Base-by-base conservation (phyloP, 2,113 vertebrate genomes). In the Phrynosoma platyrhinos region DNA sequence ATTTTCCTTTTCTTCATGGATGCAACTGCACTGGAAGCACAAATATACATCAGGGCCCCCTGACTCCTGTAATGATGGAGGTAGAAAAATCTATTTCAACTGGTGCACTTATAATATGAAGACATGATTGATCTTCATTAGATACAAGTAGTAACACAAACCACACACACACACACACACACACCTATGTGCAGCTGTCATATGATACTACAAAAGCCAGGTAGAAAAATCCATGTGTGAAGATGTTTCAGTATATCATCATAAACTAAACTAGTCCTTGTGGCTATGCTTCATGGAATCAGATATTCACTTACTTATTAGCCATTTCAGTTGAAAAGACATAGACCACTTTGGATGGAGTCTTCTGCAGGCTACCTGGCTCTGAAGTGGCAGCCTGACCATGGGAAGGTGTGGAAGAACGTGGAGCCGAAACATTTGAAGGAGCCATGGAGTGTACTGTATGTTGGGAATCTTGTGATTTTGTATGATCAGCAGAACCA, bases 311-410 rank as follows among this genome's bases (percentile, higher is more conserved):
- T 98, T 97, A 99, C 99, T 99, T 99, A 97, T 99, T 99, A 92
- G 98, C 98, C 98, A 99, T 98, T 94, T 99, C 98, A 92, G 99
- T 99, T 95, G 98, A 99, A 96, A 99, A 99, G 95, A 99, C 98
- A n/a, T 99, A 99, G 94, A 99, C 98, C 89, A 99, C 98, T 98
- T 99, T 99, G 93, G 98, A 97, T 91, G 97, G 98, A 87, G 97
- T 97, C 97, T 99, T 99, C 96, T 98, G 98, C 84, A 97, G 97
- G 52, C 97, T 97, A 78, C 96, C 91, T 84, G 97, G 94, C 84
- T 99, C 99, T 77, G 98, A 96, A 92, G 96, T 93, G 86, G 98
- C 94, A 92, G 98, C 97, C 88, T 98, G 97, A 95, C 98, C 98
- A 93, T 99, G 98, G 91, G 98, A 98, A 85, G 98, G 99, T 18